phyloP scores from a whole-genome alignment of 2,113 vertebrate genomes.

The Origma solitaria region DNA sequence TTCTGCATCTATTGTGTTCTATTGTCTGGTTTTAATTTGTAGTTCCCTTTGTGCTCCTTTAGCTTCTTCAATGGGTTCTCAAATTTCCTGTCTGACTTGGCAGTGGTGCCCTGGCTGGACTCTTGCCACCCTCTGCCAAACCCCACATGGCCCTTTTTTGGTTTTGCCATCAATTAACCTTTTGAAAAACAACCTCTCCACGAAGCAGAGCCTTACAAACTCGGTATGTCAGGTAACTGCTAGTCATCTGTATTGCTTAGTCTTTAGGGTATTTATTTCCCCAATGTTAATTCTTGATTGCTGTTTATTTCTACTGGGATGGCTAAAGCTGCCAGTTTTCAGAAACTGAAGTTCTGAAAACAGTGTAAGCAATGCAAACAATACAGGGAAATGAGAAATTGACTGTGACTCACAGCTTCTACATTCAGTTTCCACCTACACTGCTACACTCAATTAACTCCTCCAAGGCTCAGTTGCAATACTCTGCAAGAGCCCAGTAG shows the following conservation, averaged over 20 bases:
- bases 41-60: not conserved
- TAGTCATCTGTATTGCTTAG: not conserved
- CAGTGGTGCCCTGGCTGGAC: not conserved
- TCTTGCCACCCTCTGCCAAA: not conserved
- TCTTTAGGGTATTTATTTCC: not conserved
- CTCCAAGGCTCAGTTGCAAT: not conserved
- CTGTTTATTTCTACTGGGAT: slow-evolving; percentile 4
- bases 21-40: not conserved
- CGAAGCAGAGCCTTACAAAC: not conserved
- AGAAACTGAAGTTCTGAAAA: not conserved
- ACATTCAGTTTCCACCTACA: slow-evolving; percentile 28
- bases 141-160: not conserved
- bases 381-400: not conserved
- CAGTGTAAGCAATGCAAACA: slow-evolving; percentile 7
- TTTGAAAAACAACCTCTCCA: not conserved
- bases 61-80: not conserved
- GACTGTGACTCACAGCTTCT: slow-evolving; percentile 18
- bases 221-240: fast-evolving
- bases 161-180: not conserved
- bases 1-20: not conserved
- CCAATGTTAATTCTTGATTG: not conserved
- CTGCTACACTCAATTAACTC: slow-evolving; percentile 9
- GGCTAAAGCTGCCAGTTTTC: not conserved
- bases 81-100: not conserved
- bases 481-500: not conserved